These are phyloP conservation scores for Botia almorhae DNA, from an alignment of 2,797 vertebrate species.

Conservation along the genomic window DNA sequence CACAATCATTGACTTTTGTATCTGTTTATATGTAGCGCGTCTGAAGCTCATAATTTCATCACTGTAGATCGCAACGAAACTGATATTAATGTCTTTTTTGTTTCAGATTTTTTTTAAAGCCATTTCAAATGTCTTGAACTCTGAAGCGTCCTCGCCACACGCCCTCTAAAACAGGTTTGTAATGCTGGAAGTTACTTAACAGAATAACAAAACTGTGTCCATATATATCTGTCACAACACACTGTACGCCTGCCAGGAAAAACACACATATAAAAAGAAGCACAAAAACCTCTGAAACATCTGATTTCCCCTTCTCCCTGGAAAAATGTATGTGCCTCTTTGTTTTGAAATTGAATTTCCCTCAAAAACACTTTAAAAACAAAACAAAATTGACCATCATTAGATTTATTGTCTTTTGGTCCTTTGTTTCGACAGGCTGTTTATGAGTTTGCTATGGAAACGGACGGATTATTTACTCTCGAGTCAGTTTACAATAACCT, in stretches of 20 bases:
- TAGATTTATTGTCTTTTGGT: constrained; percentile 83
- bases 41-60: constrained; percentile 15
- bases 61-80: constrained; percentile 1
- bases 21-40: neutral
- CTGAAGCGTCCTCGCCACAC: constrained; percentile 75
- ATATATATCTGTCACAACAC: constrained; percentile 79
- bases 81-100: constrained; percentile 57
- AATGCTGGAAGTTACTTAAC: constrained; percentile 80
- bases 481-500: constrained; percentile 81
- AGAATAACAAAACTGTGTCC: constrained; percentile 74
- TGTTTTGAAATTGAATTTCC: constrained; percentile 83
- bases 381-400: constrained; percentile 86
- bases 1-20: neutral
- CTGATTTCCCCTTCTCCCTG: constrained; percentile 79
- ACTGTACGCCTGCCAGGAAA: constrained; percentile 75
- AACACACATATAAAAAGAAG: constrained; percentile 70
- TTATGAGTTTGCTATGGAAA: constrained; percentile 87
- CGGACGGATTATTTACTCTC: constrained; percentile 83
- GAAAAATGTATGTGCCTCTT: constrained; percentile 77
- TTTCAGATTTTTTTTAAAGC: constrained; percentile 64
- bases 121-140: constrained; percentile 70
- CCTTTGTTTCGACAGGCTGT: constrained; percentile 77
- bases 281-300: constrained; percentile 67
- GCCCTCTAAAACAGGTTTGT: constrained; percentile 78
- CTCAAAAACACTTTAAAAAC: constrained; percentile 82